A percentile compares a stretch with the other conserved stretches of the same genome.
phyloP scores from a whole-genome alignment of 2,888 invertebrate species.

The Tenthredo distinguenda region DNA sequence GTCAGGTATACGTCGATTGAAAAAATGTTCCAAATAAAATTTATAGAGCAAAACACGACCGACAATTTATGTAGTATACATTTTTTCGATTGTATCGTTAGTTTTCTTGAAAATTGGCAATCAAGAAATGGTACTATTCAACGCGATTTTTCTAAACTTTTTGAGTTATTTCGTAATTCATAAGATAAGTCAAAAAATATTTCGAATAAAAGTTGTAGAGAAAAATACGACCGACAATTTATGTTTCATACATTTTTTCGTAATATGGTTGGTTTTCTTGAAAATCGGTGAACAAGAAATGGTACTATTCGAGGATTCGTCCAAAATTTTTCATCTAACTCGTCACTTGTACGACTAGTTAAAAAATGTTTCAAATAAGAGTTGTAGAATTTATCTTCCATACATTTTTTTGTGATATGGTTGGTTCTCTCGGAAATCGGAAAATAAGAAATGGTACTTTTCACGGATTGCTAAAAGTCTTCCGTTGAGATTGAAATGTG shows the following conservation, averaged over 20 bases:
- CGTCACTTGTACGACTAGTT: neutral
- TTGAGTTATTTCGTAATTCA: neutral
- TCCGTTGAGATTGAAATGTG: neutral
- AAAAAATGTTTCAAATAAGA: neutral
- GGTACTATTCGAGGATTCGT: neutral
- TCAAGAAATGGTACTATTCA: neutral
- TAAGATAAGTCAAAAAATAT: neutral
- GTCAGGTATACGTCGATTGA: neutral
- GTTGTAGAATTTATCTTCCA: neutral
- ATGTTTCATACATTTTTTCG: neutral
- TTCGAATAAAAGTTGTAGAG: neutral
- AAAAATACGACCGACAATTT: neutral
- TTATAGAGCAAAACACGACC: neutral
- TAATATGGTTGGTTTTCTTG: neutral
- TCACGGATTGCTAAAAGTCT: neutral
- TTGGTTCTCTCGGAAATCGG: neutral
- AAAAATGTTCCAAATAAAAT: neutral
- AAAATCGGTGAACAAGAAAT: neutral
- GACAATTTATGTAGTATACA: neutral
- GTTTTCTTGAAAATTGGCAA: neutral
- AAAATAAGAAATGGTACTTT: neutral
- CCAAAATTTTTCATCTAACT: neutral
- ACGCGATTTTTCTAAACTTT: neutral
- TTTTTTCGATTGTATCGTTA: neutral
- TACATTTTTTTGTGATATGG: neutral